Percentiles rank a stretch among this genome's conserved stretches.
Conservation (phyloP, 2,113 vertebrate genomes). For the Talpa occidentalis region DNA sequence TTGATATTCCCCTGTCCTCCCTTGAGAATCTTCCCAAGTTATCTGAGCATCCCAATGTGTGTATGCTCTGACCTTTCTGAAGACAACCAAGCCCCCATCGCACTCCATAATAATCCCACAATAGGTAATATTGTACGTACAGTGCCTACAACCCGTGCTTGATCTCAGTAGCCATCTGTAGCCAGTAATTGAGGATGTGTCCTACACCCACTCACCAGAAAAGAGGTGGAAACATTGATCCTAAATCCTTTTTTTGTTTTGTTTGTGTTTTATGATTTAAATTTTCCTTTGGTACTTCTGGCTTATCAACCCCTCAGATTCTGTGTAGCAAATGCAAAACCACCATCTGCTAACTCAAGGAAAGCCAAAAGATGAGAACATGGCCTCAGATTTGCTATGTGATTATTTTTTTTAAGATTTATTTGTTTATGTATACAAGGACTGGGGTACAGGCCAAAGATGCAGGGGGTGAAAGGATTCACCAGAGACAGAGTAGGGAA, state of each 20-base stretch:
- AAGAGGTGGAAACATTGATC: background rate
- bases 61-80: background rate
- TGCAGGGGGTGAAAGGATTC: too few relatives aligned
- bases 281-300: background rate
- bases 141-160: background rate
- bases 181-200: background rate
- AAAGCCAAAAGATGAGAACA: background rate
- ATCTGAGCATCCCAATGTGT: background rate
- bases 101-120: background rate
- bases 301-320: background rate
- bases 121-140: background rate
- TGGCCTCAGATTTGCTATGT: background rate
- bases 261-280: background rate
- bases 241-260: background rate
- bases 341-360: constrained; percentile 13
- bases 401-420: too few relatives aligned
- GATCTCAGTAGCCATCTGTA: background rate
- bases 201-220: background rate
- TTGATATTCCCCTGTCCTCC: background rate
- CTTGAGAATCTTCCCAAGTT: background rate
- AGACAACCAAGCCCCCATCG: background rate
- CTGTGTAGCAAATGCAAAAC: constrained; percentile 8
- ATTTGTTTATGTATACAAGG: too few relatives aligned
- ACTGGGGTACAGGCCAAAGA: too few relatives aligned
- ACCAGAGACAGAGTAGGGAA: too few relatives aligned